Percentiles rank a stretch among this genome's conserved stretches.
phyloP scores from a whole-genome alignment of 2,113 vertebrate genomes.

The Paramormyrops kingsleyae region DNA sequence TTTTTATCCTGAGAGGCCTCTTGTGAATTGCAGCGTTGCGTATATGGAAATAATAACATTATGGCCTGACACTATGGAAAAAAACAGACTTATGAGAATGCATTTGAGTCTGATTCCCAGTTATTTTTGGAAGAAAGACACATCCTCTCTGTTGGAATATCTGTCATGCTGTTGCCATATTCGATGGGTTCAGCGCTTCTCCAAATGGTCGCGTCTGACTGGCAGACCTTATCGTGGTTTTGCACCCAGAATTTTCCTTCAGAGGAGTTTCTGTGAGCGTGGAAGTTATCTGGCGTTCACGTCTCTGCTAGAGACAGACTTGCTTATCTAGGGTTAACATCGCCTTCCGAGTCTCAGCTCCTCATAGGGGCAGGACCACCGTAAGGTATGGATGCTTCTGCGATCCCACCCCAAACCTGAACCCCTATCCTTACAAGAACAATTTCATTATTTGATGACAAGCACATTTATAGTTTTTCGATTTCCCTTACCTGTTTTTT shows the following conservation, averaged over 20 bases:
- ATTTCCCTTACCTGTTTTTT: background rate
- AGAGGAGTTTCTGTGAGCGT: constrained; percentile 28
- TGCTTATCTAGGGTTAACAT: constrained; percentile 37
- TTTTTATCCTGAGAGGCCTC: background rate
- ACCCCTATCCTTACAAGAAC: background rate
- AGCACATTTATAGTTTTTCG: background rate
- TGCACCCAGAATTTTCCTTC: constrained; percentile 26
- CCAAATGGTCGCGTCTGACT: constrained; percentile 20
- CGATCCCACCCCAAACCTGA: constrained; percentile 34
- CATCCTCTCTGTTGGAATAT: constrained; percentile 24
- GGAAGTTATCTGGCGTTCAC: constrained; percentile 22
- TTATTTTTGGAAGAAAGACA: constrained; percentile 33
- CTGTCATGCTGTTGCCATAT: constrained; percentile 27
- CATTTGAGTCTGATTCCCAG: constrained; percentile 27
- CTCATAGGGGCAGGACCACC: constrained; percentile 12
- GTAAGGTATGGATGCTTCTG: constrained; percentile 45
- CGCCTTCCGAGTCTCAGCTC: constrained; percentile 14
- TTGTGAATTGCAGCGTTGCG: constrained; percentile 12
- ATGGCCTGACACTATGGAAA: constrained; percentile 33
- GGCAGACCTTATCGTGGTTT: constrained; percentile 18
- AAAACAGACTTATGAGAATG: constrained; percentile 27
- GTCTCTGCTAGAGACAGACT: constrained; percentile 33
- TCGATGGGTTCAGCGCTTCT: constrained; percentile 39
- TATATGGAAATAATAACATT: constrained; percentile 25
- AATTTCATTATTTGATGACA: background rate